These are phyloP conservation scores for Tokudaia muenninki DNA, from an alignment of 2,797 vertebrate species.

Conservation along the genomic window DNA sequence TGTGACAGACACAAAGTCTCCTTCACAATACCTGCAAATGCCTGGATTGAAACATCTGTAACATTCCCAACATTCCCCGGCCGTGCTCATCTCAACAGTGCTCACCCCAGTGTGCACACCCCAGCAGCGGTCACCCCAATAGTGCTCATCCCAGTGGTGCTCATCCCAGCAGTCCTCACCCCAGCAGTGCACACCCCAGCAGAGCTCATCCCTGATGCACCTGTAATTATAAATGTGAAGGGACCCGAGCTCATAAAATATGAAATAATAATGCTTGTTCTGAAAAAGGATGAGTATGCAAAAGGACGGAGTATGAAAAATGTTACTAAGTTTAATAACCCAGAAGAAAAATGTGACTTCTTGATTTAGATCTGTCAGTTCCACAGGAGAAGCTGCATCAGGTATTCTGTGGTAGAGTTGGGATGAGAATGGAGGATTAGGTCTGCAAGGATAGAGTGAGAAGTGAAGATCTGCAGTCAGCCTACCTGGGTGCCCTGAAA, in stretches of 20 bases:
- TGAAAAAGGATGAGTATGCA: neutral
- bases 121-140: no score
- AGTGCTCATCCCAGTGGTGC: neutral
- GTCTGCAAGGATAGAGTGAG: neutral
- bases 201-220: neutral
- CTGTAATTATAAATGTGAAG: constrained; percentile 54
- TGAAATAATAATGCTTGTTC: constrained; percentile 71
- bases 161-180: neutral
- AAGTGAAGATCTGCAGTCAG: neutral
- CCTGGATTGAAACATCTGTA: neutral
- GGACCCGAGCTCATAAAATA: constrained; percentile 73
- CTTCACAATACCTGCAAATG: neutral
- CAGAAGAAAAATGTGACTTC: constrained; percentile 61
- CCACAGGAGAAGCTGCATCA: no score
- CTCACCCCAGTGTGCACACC: no score
- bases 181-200: no score
- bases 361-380: constrained; percentile 54
- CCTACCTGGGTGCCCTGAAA: neutral
- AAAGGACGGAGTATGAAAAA: constrained; percentile 53
- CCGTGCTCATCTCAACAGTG: neutral
- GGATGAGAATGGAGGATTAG: no score
- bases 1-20: neutral
- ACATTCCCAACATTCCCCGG: neutral
- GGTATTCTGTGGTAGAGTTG: no score
- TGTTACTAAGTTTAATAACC: constrained; percentile 76